Conservation (phyloP, 2,888 invertebrate species). For the Chaitophorus viminalis region DNA sequence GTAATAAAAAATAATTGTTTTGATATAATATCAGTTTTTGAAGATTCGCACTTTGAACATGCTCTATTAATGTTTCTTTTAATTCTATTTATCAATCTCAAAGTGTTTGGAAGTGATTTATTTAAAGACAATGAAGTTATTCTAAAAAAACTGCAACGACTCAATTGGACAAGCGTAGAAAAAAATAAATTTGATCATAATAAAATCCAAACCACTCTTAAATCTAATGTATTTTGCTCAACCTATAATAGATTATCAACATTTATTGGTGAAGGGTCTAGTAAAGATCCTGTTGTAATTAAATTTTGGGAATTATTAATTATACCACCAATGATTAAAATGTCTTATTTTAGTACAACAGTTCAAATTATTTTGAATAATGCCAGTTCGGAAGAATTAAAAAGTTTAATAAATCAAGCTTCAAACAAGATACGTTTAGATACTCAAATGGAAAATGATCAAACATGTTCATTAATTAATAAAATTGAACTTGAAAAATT, state of each 20-base stretch:
- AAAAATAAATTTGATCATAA: neutral
- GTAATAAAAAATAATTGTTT: neutral
- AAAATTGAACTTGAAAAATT: neutral
- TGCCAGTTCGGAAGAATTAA: neutral
- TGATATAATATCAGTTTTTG: conserved; percentile 4
- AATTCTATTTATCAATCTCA: neutral
- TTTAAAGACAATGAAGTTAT: neutral
- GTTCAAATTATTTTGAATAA: neutral
- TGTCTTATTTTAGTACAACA: neutral
- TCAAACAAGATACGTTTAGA: neutral
- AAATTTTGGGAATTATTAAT: neutral
- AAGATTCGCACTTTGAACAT: conserved; percentile 23
- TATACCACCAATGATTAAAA: neutral
- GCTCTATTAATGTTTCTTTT: conserved; percentile 4
- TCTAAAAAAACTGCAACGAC: neutral
- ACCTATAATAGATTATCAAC: conserved; percentile 12
- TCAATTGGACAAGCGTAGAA: neutral
- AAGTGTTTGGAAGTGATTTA: neutral
- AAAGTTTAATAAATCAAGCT: neutral
- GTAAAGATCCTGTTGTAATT: neutral
- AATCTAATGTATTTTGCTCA: conserved; percentile 8
- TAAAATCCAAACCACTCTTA: conserved; percentile 4
- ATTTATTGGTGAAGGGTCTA: conserved; percentile 16
- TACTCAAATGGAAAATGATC: neutral
- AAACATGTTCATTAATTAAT: neutral